Evolutionary conservation across 2,113 vertebrate genomes (phyloP).

Genomic region (Erythrocebus patas): DNA sequence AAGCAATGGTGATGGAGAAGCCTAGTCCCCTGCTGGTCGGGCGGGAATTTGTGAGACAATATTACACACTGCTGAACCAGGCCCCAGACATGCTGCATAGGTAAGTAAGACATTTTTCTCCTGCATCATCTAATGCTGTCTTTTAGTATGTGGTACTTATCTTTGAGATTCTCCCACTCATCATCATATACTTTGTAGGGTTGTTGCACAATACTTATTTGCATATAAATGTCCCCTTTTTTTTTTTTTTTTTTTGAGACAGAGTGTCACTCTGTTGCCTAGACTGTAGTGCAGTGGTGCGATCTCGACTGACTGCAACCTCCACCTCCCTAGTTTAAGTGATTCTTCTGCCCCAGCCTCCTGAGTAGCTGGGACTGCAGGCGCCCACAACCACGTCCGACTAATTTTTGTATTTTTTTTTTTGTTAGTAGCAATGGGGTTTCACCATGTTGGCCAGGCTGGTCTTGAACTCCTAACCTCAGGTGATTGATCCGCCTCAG

Average conservation of each 20-base stretch:
- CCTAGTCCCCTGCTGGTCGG: conserved; percentile 99
- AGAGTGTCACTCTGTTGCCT: background rate
- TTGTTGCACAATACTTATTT: background rate
- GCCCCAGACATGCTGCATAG: conserved; percentile 98
- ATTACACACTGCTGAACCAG: conserved; percentile 98
- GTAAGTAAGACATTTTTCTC: conserved; percentile 84
- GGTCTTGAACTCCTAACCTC: no score
- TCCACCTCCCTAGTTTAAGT: no score
- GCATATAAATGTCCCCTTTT: background rate
- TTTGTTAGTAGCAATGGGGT: no score
- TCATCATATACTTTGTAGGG: background rate
- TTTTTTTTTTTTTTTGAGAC: no score
- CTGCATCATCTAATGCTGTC: background rate
- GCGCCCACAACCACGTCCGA: no score
- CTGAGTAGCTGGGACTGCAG: no score
- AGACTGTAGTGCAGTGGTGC: no score
- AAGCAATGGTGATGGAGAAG: conserved; percentile 99
- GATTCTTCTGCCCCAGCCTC: no score
- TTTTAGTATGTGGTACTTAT: background rate
- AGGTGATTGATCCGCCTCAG: no score
- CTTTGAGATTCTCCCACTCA: background rate
- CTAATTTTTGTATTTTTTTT: no score
- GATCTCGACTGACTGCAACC: no score
- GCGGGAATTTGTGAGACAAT: conserved; percentile 99
- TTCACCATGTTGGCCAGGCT: no score